Evolutionary conservation across 2,113 vertebrate genomes (phyloP).

Genomic region (Zosterops pallidus): DNA sequence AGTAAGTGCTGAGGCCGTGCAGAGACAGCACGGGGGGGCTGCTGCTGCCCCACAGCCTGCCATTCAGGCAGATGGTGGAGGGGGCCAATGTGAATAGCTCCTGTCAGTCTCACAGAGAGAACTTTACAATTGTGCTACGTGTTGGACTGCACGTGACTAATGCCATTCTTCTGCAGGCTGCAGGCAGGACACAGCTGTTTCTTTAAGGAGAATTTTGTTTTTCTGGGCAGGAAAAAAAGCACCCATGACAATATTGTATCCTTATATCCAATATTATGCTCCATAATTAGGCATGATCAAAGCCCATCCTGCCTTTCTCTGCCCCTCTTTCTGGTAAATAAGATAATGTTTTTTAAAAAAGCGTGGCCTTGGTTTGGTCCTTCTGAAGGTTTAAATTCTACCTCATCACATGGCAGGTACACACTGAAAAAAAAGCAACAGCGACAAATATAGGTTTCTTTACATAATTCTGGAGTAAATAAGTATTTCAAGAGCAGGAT

Average conservation of each 20-base stretch:
- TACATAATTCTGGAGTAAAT: neutral
- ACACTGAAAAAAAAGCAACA: neutral
- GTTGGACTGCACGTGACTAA: conserved; percentile 71
- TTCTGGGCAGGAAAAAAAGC: neutral
- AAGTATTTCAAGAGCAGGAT: neutral
- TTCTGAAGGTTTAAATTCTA: conserved; percentile 15
- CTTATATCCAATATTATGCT: neutral
- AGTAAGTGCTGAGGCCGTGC: neutral
- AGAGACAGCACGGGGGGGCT: conserved; percentile 2
- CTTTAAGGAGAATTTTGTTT: conserved; percentile 40
- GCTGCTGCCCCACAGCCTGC: conserved; percentile 50
- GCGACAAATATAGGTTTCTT: neutral
- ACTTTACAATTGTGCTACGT: conserved; percentile 72
- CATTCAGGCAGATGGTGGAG: conserved; percentile 77
- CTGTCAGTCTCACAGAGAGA: conserved; percentile 70
- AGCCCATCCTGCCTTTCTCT: neutral
- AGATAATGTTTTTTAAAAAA: neutral
- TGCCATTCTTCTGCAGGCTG: conserved; percentile 67
- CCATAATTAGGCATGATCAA: conserved; percentile 15
- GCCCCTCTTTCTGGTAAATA: neutral
- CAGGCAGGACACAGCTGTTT: conserved; percentile 69
- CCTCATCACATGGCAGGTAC: neutral
- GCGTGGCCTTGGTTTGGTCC: neutral
- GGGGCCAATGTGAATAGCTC: conserved; percentile 67
- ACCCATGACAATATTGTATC: conserved; percentile 8